A percentile compares a stretch with the other conserved stretches of the same genome.
Conservation (phyloP, 2,113 vertebrate species). For the Stegastes partitus region DNA sequence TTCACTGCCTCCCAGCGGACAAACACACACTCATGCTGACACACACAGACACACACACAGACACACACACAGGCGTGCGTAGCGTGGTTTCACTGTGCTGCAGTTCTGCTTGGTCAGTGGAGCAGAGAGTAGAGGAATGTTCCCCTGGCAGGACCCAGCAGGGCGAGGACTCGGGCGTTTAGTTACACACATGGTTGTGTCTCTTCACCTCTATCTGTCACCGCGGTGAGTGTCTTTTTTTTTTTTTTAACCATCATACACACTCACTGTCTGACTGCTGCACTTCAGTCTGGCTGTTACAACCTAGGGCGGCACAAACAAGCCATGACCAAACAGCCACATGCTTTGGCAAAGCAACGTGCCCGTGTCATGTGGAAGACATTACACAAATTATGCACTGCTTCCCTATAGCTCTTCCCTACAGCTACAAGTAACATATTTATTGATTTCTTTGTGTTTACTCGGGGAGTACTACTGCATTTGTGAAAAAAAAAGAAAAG, state of each 20-base stretch:
- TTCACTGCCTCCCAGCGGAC: constrained; percentile 63
- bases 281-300: constrained; percentile 30
- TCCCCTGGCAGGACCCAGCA: constrained; percentile 59
- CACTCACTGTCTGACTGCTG: constrained; percentile 34
- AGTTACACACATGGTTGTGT: constrained; percentile 68
- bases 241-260: constrained; percentile 38
- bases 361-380: constrained; percentile 25
- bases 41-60: constrained; percentile 22
- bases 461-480: background rate
- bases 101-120: constrained; percentile 73
- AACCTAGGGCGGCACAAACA: constrained; percentile 45
- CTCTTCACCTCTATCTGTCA: constrained; percentile 70
- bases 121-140: constrained; percentile 75
- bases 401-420: background rate
- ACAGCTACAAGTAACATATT: background rate
- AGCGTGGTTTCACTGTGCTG: constrained; percentile 54
- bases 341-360: background rate
- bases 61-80: background rate
- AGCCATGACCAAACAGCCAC: constrained; percentile 23
- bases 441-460: constrained; percentile 6
- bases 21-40: constrained; percentile 47
- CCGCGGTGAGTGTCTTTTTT: constrained; percentile 10
- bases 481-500: background rate
- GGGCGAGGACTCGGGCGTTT: constrained; percentile 61
- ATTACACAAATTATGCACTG: background rate